A percentile compares a stretch with the other conserved stretches of the same genome.
These are phyloP conservation scores for Myodes glareolus DNA, from an alignment of 2,113 vertebrate genomes.

Conservation along the genomic window DNA sequence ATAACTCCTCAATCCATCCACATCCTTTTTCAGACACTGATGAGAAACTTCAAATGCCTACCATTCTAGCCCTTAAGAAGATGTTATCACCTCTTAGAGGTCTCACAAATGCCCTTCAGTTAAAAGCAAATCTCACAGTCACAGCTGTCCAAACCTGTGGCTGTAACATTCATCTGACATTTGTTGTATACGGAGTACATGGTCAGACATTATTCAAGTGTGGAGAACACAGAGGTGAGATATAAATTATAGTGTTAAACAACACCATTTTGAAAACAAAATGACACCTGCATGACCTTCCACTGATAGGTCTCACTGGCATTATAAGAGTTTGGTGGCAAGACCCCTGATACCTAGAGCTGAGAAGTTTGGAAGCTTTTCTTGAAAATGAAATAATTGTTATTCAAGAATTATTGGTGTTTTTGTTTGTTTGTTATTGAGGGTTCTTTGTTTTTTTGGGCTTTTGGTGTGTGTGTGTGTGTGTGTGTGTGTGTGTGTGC, in stretches of 20 bases:
- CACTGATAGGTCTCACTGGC: not conserved
- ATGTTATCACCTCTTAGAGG: not conserved
- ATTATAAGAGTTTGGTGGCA: not conserved
- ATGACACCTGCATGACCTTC: not conserved
- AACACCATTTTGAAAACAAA: not conserved
- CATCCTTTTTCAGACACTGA: not conserved
- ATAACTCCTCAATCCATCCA: not conserved
- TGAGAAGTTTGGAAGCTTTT: conserved; percentile 6
- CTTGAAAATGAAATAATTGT: not conserved
- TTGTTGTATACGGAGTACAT: not conserved
- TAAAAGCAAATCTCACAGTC: conserved; percentile 29
- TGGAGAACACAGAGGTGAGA: not conserved
- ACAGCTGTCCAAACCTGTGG: not conserved
- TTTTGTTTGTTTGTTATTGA: not conserved
- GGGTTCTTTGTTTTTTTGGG: not conserved
- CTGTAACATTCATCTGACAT: not conserved
- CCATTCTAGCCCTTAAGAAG: not conserved
- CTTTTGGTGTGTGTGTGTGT: not conserved
- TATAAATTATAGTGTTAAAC: not conserved
- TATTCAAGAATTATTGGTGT: not conserved
- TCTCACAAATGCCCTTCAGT: not conserved
- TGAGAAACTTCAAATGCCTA: conserved; percentile 31
- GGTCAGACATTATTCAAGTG: not conserved
- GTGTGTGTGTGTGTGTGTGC: too few relatives aligned
- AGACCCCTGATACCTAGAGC: not conserved